These are phyloP conservation scores for Rhyzopertha dominica DNA, from an alignment of 1,140 invertebrate genomes.

Conservation along the genomic window DNA sequence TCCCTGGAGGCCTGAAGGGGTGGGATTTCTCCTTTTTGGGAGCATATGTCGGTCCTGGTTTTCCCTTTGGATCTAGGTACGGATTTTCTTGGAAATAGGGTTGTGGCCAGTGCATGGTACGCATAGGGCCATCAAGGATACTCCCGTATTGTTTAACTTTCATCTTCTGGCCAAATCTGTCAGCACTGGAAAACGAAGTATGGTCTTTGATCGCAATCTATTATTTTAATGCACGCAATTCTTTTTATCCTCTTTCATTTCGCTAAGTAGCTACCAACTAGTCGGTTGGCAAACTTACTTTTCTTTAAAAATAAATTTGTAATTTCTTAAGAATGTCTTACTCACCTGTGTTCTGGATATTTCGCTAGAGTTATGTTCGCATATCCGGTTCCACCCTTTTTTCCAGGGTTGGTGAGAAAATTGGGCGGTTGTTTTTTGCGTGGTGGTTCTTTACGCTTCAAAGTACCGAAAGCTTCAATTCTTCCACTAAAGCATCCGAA, in stretches of 20 bases:
- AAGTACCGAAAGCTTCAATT: constrained; percentile 32
- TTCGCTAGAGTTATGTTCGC: constrained; percentile 37
- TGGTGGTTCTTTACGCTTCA: constrained; percentile 16
- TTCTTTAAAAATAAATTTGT: too few species aligned
- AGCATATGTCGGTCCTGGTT: constrained; percentile 27
- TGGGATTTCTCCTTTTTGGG: constrained; percentile 24
- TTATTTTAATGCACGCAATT: background rate
- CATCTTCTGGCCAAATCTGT: constrained; percentile 31
- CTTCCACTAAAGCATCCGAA: constrained; percentile 37
- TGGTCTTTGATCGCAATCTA: too few species aligned
- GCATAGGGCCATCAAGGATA: constrained; percentile 26
- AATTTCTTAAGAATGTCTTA: constrained; percentile 9
- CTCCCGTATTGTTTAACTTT: constrained; percentile 30
- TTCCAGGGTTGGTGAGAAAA: constrained; percentile 31
- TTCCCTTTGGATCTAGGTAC: constrained; percentile 29
- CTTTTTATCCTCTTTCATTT: too few species aligned
- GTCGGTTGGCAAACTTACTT: too few species aligned
- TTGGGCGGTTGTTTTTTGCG: constrained; percentile 16
- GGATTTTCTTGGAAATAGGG: constrained; percentile 38
- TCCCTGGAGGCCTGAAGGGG: constrained; percentile 16
- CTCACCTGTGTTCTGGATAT: constrained; percentile 39
- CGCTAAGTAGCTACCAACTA: too few species aligned
- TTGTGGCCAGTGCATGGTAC: constrained; percentile 22
- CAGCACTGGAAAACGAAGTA: constrained; percentile 20
- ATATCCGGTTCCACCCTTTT: constrained; percentile 42